phyloP scores from a whole-genome alignment of 2,113 vertebrate species.

The Chaetorhynchus papuensis region DNA sequence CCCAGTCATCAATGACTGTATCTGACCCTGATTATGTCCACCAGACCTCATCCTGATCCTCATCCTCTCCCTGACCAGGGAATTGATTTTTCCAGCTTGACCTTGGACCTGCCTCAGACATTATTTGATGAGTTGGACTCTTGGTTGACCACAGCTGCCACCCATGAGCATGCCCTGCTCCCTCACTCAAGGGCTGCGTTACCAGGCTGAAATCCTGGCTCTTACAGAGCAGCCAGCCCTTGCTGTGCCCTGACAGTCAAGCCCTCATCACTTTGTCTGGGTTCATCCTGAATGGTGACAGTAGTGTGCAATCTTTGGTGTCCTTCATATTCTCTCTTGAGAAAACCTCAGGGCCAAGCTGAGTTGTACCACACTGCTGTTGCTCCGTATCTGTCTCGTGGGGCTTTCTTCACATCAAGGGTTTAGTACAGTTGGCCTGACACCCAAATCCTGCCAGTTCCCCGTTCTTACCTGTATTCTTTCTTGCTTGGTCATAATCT shows the following conservation, averaged over 20 bases:
- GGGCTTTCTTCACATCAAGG: neutral
- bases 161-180: neutral
- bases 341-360: neutral
- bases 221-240: neutral
- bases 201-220: neutral
- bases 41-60: neutral
- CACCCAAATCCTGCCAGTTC: neutral
- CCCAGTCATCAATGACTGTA: rapidly evolving
- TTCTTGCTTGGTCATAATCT: neutral
- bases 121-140: neutral
- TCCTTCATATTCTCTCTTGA: neutral
- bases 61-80: neutral
- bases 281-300: neutral
- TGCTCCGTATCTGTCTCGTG: neutral
- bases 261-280: neutral
- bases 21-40: neutral
- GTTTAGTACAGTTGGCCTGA: neutral
- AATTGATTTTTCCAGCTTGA: neutral
- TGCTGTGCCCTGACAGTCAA: neutral
- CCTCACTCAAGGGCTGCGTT: neutral
- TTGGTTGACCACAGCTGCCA: neutral
- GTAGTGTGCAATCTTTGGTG: rapidly evolving
- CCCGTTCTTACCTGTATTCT: neutral
- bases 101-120: neutral
- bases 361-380: neutral